phyloP scores from a whole-genome alignment of 2,888 invertebrate genomes.

The Spatulosminthurus flaviceps region DNA sequence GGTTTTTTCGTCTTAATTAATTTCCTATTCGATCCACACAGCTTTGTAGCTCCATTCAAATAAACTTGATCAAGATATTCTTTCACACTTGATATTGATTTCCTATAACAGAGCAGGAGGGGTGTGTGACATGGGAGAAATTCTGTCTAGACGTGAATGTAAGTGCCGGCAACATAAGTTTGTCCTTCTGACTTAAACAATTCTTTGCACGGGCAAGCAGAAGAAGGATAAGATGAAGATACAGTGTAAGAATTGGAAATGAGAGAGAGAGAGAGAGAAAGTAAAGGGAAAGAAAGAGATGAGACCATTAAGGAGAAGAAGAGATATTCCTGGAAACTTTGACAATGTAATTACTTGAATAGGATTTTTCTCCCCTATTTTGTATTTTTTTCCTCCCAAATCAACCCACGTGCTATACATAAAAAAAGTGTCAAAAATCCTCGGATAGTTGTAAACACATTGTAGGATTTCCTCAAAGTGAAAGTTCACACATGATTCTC shows the following conservation, averaged over 20 bases:
- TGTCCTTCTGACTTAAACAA: neutral
- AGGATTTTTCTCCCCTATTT: too few relatives aligned
- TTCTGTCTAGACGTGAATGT: neutral
- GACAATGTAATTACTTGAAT: too few relatives aligned
- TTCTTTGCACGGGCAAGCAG: neutral
- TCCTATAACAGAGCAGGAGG: neutral
- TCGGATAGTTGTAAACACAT: too few relatives aligned
- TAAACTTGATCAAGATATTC: neutral
- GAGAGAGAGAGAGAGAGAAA: neutral
- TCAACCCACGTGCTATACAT: too few relatives aligned
- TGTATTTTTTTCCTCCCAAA: too few relatives aligned
- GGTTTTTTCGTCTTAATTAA: too few relatives aligned
- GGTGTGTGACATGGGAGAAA: neutral
- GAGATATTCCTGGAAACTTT: too few relatives aligned
- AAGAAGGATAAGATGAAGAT: neutral
- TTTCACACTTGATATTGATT: slow-evolving; percentile 1
- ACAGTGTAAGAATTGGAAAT: neutral
- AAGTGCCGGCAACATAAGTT: neutral
- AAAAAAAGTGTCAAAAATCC: too few relatives aligned
- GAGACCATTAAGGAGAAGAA: too few relatives aligned
- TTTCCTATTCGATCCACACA: too few relatives aligned
- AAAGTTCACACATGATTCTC: too few relatives aligned
- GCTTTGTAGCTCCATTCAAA: neutral
- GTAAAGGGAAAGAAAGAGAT: neutral
- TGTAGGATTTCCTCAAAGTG: too few relatives aligned